These are phyloP conservation scores for Ormyrus thymus DNA, from an alignment of 2,888 invertebrate genomes.

Conservation along the genomic window DNA sequence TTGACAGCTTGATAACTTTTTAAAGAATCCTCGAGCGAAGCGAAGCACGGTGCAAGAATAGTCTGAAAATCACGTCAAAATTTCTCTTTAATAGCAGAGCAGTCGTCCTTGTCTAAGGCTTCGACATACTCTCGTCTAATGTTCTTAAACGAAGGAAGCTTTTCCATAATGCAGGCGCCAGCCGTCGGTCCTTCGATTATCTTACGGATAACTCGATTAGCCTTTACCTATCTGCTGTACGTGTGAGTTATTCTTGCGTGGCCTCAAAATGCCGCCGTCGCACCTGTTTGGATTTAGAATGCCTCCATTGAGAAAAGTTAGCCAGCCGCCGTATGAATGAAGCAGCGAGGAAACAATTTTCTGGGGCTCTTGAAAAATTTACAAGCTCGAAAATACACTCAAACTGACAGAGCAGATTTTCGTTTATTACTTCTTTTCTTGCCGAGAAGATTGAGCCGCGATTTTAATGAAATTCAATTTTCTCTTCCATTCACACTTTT, in stretches of 20 bases:
- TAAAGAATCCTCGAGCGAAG: constrained; percentile 52
- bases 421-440: not conserved
- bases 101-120: constrained; percentile 33
- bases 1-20: constrained; percentile 5
- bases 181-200: constrained; percentile 44
- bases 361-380: not conserved
- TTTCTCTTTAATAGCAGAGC: constrained; percentile 56
- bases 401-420: not conserved
- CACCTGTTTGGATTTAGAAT: constrained; percentile 14
- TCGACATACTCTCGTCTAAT: constrained; percentile 18
- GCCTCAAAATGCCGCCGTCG: not conserved
- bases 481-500: constrained; percentile 6
- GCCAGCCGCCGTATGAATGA: constrained; percentile 16
- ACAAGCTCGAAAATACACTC: not conserved
- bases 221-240: constrained; percentile 35
- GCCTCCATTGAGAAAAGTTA: constrained; percentile 29
- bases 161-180: constrained; percentile 49
- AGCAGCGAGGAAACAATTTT: constrained; percentile 9
- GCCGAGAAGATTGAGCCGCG: not conserved
- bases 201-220: constrained; percentile 49
- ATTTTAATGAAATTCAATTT: constrained; percentile 11
- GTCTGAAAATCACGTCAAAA: constrained; percentile 58
- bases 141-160: constrained; percentile 38
- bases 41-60: constrained; percentile 68
- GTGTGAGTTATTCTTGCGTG: constrained; percentile 39